Evolutionary conservation across 2,797 vertebrate species (phyloP), one percentile per base, ranked within the genome.

Genomic region (Synanceia verrucosa): DNA sequence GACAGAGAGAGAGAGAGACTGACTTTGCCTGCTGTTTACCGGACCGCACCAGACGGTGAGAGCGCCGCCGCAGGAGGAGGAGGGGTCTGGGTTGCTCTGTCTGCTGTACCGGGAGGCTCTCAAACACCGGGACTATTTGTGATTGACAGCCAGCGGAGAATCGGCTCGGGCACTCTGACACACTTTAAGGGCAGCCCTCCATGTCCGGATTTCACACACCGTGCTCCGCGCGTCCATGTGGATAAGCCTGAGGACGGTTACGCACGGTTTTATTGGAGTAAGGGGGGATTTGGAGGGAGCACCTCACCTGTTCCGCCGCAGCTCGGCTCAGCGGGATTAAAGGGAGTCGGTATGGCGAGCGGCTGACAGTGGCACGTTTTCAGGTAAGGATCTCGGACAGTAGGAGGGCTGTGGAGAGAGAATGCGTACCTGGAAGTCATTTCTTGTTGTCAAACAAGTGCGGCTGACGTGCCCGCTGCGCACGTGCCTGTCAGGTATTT

Each of bases 31-130:
- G 64, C 65, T 47, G 56, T 39, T 28, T 53, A 48, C 70, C 56
- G 75, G 85, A 80, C 81, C 67, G 21, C 28, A 57, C 29, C 80
- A 88, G 83, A 84, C 81, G 71, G 78, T 81, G 71, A 78, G 81
- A 65, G 76, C 73, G 68, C 69, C 60, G 79, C 73, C 73, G 68
- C 71, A 52, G 79, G 50, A 46, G 66, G 73, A 67, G 76, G 34
- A 83, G 86, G 78, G 79, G 70, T 73, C 72, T 74, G 36, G 33
- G 58, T 14, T 57, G 51, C 61, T 77, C 47, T 1, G 59, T 64
- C 18, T 75, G 52, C 69, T 46, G 72, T 74, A 71, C 84, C 65
- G 78, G 82, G 81, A 78, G 73, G n/a, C 66, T 75, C 70, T 82
- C 41, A 53, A 59, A 64, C 65, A 43, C 47, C 66, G 60, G 75